Evolutionary conservation across 2,888 invertebrate species (phyloP).

Genomic region (Lasioglossum marginatum): DNA sequence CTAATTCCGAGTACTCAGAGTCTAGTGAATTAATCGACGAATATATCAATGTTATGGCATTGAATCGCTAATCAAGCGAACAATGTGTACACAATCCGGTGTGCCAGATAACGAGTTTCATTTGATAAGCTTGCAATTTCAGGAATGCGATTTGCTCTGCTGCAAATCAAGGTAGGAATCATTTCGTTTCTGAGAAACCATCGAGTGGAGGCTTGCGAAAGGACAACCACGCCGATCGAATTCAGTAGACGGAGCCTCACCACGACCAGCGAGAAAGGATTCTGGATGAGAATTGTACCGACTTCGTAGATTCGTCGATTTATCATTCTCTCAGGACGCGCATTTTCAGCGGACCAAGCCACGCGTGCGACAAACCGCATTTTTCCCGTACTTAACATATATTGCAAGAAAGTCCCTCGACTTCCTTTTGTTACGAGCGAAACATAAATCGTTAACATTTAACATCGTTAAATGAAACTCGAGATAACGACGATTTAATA

Average conservation of each 20-base stretch:
- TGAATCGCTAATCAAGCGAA: neutral
- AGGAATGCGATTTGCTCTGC: conserved; percentile 86
- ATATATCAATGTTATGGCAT: neutral
- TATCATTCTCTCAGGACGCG: neutral
- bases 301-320: conserved; percentile 25
- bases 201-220: conserved; percentile 76
- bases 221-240: conserved; percentile 77
- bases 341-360: neutral
- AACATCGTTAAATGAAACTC: neutral
- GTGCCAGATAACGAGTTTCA: neutral
- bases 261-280: conserved; percentile 79
- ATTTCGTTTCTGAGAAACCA: conserved; percentile 84
- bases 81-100: neutral
- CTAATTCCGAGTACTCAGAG: neutral
- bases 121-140: conserved; percentile 65
- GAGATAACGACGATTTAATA: neutral
- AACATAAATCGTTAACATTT: neutral
- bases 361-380: neutral
- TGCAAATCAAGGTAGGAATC: conserved; percentile 86
- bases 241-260: conserved; percentile 81
- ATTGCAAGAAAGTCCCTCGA: neutral
- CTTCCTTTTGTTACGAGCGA: neutral
- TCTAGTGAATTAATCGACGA: neutral
- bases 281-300: conserved; percentile 77
- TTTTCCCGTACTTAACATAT: conserved; percentile 40